phyloP scores from a whole-genome alignment of 1,140 invertebrate genomes.

The Acromyrmex heyeri region DNA sequence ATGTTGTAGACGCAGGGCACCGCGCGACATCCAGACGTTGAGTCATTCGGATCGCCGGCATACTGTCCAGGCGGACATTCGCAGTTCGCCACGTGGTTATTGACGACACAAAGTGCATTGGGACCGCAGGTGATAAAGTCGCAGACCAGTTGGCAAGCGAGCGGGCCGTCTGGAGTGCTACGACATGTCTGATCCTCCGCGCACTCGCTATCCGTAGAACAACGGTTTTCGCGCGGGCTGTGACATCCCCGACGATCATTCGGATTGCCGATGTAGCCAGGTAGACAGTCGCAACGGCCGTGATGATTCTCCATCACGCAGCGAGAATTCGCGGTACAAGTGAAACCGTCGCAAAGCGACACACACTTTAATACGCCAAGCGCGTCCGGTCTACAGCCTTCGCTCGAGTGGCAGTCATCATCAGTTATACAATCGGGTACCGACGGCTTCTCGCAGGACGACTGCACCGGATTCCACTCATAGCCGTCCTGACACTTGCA shows the following conservation, averaged over 20 bases:
- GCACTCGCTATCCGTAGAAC: conserved; percentile 93
- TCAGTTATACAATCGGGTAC: conserved; percentile 93
- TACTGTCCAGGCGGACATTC: conserved; percentile 94
- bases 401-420: conserved; percentile 90
- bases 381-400: conserved; percentile 93
- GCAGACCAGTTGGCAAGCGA: conserved; percentile 91
- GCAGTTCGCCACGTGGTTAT: conserved; percentile 95
- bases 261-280: conserved; percentile 94
- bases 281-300: conserved; percentile 92
- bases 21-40: conserved; percentile 90
- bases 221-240: conserved; percentile 90
- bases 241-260: conserved; percentile 95
- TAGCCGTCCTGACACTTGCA: conserved; percentile 93
- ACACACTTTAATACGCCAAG: conserved; percentile 94
- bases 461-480: conserved; percentile 93
- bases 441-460: conserved; percentile 93
- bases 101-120: conserved; percentile 93
- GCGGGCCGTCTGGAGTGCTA: conserved; percentile 79
- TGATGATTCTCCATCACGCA: conserved; percentile 92
- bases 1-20: conserved; percentile 95
- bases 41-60: conserved; percentile 94
- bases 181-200: conserved; percentile 92
- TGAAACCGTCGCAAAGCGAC: conserved; percentile 92
- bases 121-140: conserved; percentile 92
- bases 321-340: conserved; percentile 93